Conservation (phyloP, 2,888 invertebrate species). For the Phasia obesa region DNA sequence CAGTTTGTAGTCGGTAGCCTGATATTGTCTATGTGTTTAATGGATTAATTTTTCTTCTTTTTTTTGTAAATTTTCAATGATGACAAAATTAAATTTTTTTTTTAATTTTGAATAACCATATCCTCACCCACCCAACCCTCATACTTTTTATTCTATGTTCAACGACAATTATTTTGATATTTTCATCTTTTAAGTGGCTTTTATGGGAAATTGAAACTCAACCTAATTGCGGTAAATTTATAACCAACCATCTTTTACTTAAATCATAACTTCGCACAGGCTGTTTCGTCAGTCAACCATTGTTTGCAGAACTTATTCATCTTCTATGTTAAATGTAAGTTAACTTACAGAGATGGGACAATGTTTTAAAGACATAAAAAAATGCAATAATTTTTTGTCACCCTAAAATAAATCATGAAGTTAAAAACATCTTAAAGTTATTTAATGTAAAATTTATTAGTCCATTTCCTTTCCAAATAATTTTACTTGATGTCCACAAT, state of each 20-base stretch:
- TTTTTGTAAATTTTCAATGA: neutral
- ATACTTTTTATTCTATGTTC: neutral
- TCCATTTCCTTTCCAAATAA: too few relatives aligned
- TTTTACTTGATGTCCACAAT: too few relatives aligned
- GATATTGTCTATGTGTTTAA: too few relatives aligned
- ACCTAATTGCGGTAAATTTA: constrained; percentile 81
- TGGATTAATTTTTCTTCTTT: neutral
- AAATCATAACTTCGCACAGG: constrained; percentile 27
- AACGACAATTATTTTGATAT: constrained; percentile 67
- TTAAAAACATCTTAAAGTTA: too few relatives aligned
- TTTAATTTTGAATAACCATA: constrained; percentile 12
- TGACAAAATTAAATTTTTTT: constrained; percentile 1
- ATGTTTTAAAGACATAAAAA: neutral
- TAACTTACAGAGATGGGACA: constrained; percentile 25
- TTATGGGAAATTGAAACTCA: constrained; percentile 79
- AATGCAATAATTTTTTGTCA: too few relatives aligned
- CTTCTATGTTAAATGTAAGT: constrained; percentile 56
- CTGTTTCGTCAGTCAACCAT: constrained; percentile 75
- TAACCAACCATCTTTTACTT: constrained; percentile 72
- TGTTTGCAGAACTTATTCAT: constrained; percentile 54
- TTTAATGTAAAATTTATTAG: too few relatives aligned
- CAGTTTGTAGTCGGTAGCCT: too few relatives aligned
- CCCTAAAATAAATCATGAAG: too few relatives aligned
- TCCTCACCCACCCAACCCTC: neutral
- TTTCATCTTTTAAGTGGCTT: constrained; percentile 69